Percentiles rank a stretch among this genome's conserved stretches.
These are phyloP conservation scores for Epinephelus lanceolatus DNA, from an alignment of 2,113 vertebrate species.

Conservation along the genomic window DNA sequence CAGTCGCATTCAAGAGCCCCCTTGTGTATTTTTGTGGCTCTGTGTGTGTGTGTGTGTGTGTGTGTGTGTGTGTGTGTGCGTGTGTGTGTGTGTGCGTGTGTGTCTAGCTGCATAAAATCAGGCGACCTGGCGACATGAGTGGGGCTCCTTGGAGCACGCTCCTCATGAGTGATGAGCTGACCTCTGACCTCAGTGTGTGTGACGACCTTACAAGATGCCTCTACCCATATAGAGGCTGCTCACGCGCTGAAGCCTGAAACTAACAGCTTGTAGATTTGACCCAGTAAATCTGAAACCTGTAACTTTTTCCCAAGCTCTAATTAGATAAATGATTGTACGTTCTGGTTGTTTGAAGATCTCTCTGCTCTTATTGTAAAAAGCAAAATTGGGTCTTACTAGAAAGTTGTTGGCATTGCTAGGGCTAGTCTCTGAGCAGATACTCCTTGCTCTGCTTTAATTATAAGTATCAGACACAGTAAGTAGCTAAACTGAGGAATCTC, in stretches of 20 bases:
- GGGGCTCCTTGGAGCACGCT: constrained; percentile 10
- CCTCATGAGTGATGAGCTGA: constrained; percentile 60
- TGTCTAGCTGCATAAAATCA: constrained; percentile 31
- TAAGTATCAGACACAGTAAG: neutral
- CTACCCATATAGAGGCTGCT: neutral
- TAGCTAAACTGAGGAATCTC: constrained; percentile 6
- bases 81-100: neutral
- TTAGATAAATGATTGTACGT: neutral
- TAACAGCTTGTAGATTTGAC: neutral
- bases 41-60: neutral
- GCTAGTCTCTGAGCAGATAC: constrained; percentile 6
- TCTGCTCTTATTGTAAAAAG: constrained; percentile 11
- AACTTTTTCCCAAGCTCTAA: neutral
- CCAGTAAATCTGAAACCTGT: neutral
- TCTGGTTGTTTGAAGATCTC: neutral
- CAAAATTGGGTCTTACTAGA: neutral
- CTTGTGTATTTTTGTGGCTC: neutral
- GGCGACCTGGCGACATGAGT: constrained; percentile 8
- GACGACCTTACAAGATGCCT: neutral
- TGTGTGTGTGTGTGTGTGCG: neutral
- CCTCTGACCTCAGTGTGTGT: constrained; percentile 45
- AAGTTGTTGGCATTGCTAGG: neutral
- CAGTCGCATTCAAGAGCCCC: constrained; percentile 31
- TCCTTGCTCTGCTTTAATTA: constrained; percentile 2
- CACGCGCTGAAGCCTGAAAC: neutral